These are phyloP conservation scores for Drosophila rubida DNA, from an alignment of 2,888 invertebrate genomes.

Conservation along the genomic window DNA sequence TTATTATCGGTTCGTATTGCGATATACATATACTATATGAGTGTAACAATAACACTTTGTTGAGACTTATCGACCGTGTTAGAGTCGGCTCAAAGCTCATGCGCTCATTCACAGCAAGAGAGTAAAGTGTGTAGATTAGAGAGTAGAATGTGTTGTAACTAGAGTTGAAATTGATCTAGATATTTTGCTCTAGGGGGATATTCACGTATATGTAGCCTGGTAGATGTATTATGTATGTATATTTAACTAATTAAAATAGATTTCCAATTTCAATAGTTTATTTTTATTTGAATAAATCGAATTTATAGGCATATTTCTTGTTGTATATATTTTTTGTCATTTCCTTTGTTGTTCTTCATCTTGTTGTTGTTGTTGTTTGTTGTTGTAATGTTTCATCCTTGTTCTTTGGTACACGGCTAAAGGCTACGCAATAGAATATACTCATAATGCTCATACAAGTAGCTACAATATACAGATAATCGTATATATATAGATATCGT, in stretches of 20 bases:
- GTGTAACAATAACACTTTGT: conserved; percentile 58
- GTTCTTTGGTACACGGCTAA: conserved; percentile 75
- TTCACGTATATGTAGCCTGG: conserved; percentile 6
- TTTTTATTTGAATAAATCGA: conserved; percentile 32
- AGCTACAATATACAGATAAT: conserved; percentile 58
- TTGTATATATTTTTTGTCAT: conserved; percentile 10
- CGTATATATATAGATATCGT: conserved; percentile 33
- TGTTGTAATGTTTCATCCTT: conserved; percentile 24
- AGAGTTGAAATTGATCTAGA: conserved; percentile 41
- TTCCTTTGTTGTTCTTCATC: conserved; percentile 9
- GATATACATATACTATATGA: conserved; percentile 16
- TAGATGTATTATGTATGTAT: conserved; percentile 45
- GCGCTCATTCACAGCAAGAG: conserved; percentile 25
- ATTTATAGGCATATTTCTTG: conserved; percentile 37
- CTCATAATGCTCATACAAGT: conserved; percentile 49
- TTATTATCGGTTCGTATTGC: conserved; percentile 8
- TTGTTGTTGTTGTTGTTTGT: conserved; percentile 11
- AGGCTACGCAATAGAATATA: conserved; percentile 65
- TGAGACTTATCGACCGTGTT: conserved; percentile 11
- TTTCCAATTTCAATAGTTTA: conserved; percentile 33
- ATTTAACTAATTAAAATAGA: conserved; percentile 74
- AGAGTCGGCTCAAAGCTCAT: conserved; percentile 43
- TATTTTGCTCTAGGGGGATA: conserved; percentile 4
- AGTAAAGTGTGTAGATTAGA: conserved; percentile 5
- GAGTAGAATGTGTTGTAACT: conserved; percentile 19